Evolutionary conservation across 2,888 invertebrate genomes (phyloP), one percentile per base, ranked within the genome.

Genomic region (Microctonus hyperodae): DNA sequence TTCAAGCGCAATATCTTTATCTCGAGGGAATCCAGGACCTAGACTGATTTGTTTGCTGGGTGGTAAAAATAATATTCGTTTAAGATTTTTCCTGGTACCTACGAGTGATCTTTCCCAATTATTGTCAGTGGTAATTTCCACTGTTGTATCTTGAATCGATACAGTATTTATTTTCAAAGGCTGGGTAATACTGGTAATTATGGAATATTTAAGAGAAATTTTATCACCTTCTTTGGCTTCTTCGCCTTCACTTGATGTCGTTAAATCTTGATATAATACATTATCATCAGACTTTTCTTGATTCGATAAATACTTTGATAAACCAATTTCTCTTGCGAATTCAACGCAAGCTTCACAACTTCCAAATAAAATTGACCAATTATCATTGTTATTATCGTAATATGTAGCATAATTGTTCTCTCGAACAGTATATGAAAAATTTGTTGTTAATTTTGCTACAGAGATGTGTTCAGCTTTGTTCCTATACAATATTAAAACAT

Each of bases 341-440:
- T 82, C 79, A 6, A 78, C 70, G 20, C 79, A 78, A 31, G 79
- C 74, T n/a, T 77, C 75, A 10, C 72, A 69, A 28, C 70, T 76
- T 5, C 83, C 84, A 77, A 89, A 88, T 74, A 86, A 81, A 56
- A 89, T 75, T 11, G 88, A 88, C 89, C 88, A 89, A 73, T 86
- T 87, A 63, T 85, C 83, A 37, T 85, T 79, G 25, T 80, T 79
- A 50, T 85, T 85, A 78, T 89, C 88, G 73, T 87, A 87, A 77
- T 81, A 82, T 66, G 76, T 76, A 1, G 76, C 76, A 57, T 81
- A 82, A 74, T 80, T 81, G 25, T 81, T 78, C 11, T 74, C 72
- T 44, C 78, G 77, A 50, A 82, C 74, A 7, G 74, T 74, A 65
- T 79, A 83, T n/a, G 70, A 67, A 67, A 83, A 83, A 4, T 79